phyloP scores from a whole-genome alignment of 2,888 invertebrate species.

The Trilocha varians region DNA sequence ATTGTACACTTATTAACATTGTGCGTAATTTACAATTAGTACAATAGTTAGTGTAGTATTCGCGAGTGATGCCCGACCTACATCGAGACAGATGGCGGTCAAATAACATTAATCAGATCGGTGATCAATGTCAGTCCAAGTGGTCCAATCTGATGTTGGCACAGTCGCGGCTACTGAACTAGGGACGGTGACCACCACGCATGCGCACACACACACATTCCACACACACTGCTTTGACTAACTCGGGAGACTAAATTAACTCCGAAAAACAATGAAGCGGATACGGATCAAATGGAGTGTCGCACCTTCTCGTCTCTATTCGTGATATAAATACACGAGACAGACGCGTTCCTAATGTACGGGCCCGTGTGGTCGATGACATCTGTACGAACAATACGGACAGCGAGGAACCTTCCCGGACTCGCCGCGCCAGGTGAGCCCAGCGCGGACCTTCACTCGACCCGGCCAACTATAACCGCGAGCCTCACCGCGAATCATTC shows the following conservation, averaged over 20 bases:
- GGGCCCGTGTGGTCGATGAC: conserved; percentile 6
- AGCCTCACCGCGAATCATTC: conserved; percentile 13
- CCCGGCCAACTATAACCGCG: conserved; percentile 35
- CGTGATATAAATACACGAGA: conserved; percentile 21
- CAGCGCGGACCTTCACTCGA: conserved; percentile 17
- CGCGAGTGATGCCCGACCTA: background rate
- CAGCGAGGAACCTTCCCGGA: no score
- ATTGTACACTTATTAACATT: no score
- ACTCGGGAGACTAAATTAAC: conserved; percentile 12
- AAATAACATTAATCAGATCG: conserved; percentile 25
- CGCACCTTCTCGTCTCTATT: conserved; percentile 21
- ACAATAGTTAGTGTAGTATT: no score
- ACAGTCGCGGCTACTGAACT: conserved; percentile 15
- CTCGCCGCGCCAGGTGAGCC: background rate
- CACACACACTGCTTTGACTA: background rate
- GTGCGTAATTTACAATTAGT: no score
- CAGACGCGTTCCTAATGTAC: conserved; percentile 13
- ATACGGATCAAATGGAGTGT: conserved; percentile 25
- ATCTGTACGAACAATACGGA: conserved; percentile 8
- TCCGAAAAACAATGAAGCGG: conserved; percentile 23
- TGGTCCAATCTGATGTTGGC: conserved; percentile 57
- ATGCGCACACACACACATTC: background rate
- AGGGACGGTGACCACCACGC: conserved; percentile 10
- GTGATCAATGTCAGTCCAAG: conserved; percentile 38
- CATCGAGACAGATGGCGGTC: conserved; percentile 13